Conservation (phyloP, 2,888 invertebrate species). For the Brenthis hecate region DNA sequence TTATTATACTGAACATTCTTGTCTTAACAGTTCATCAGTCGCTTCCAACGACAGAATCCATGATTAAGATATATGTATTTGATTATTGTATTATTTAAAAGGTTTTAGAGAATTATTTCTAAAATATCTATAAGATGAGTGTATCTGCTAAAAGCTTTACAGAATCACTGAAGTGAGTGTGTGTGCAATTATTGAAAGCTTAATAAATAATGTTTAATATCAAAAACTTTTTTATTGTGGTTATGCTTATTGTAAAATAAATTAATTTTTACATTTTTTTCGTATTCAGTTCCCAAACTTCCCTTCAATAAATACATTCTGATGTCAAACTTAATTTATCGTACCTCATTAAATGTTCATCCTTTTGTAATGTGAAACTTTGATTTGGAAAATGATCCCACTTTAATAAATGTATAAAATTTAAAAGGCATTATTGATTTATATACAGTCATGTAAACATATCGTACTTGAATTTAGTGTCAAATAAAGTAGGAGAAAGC, state of each 20-base stretch:
- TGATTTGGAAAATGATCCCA: too few relatives aligned
- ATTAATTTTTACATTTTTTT: conserved; percentile 29
- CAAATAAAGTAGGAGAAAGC: conserved; percentile 51
- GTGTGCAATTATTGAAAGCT: conserved; percentile 11
- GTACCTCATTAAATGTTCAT: neutral
- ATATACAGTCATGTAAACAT: neutral
- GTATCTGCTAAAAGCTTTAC: conserved; percentile 12
- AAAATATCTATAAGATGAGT: neutral
- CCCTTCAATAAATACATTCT: neutral
- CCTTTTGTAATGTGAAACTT: too few relatives aligned
- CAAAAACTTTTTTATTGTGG: conserved; percentile 38
- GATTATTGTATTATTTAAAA: neutral
- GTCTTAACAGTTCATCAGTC: neutral
- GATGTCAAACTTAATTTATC: neutral
- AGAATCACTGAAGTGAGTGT: neutral
- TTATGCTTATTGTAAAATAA: conserved; percentile 46
- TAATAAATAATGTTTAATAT: conserved; percentile 28
- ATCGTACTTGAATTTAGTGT: neutral
- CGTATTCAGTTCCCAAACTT: neutral
- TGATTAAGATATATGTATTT: neutral
- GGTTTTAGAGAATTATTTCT: neutral
- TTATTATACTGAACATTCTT: neutral
- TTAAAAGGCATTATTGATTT: too few relatives aligned
- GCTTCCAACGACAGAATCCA: too few relatives aligned
- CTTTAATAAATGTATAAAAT: too few relatives aligned